These are phyloP conservation scores for Physocephala rufipes DNA, from an alignment of 2,888 invertebrate species.

Conservation along the genomic window DNA sequence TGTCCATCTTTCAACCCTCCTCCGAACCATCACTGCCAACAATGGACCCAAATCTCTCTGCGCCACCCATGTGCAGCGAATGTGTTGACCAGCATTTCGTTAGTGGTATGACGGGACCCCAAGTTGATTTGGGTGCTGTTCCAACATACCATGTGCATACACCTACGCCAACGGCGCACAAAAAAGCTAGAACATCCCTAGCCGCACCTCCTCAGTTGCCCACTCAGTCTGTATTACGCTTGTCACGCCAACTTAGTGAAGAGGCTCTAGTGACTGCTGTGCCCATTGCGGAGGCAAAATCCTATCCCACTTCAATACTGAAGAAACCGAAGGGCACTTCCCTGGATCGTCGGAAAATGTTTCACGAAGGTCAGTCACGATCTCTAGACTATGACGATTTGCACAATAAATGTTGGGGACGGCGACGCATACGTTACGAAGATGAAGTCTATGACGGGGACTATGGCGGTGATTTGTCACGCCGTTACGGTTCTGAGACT, in stretches of 20 bases:
- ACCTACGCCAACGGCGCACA: slow-evolving; percentile 61
- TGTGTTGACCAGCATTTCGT: slow-evolving; percentile 64
- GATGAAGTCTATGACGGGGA: slow-evolving; percentile 57
- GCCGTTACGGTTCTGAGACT: slow-evolving; percentile 63
- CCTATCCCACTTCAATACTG: slow-evolving; percentile 58
- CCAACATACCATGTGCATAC: slow-evolving; percentile 63
- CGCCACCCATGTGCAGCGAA: slow-evolving; percentile 61
- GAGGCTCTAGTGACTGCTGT: slow-evolving; percentile 61
- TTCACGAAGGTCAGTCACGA: slow-evolving; percentile 61
- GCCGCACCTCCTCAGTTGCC: slow-evolving; percentile 56
- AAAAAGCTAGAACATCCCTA: slow-evolving; percentile 54
- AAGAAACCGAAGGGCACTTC: slow-evolving; percentile 59
- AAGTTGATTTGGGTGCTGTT: slow-evolving; percentile 56
- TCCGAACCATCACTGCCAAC: slow-evolving; percentile 63
- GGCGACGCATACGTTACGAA: slow-evolving; percentile 63
- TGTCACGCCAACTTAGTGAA: slow-evolving; percentile 60
- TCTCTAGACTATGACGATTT: slow-evolving; percentile 65
- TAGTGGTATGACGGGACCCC: slow-evolving; percentile 57
- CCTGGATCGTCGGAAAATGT: slow-evolving; percentile 59
- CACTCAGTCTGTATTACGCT: slow-evolving; percentile 57
- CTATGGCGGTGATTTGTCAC: slow-evolving; percentile 49
- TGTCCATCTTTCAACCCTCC: slow-evolving; percentile 60
- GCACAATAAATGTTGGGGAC: slow-evolving; percentile 62
- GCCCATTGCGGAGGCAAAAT: slow-evolving; percentile 58
- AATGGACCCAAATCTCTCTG: slow-evolving; percentile 59